Base-by-base conservation (phyloP, 2,113 vertebrate genomes). In the Paratilapia polleni region DNA sequence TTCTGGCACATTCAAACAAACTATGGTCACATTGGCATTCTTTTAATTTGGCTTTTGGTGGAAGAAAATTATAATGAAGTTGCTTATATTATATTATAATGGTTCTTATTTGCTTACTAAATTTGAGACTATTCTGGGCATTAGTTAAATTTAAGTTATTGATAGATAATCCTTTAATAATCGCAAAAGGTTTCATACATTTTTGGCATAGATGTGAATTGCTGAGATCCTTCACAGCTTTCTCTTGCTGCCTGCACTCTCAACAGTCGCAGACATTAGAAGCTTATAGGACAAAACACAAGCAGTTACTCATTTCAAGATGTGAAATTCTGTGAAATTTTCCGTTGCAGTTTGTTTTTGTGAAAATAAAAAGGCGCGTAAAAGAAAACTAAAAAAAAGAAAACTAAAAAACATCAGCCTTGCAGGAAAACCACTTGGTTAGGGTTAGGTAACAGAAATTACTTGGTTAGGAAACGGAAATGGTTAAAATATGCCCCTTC, bases 21-120 rank as follows among this genome's bases (percentile, higher is more conserved):
- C 10, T 43, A 36, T 77, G 38, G 9, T 57, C 52, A 61, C 5
- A 14, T 3, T 15, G 0, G 47, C 0, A 4, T 24, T 57, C 4
- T 22, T 28, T 28, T 31, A 34, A 63, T 49, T 38, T 63, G 24
- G 24, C 9, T 13, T 63, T 47, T 59, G 17, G 26, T 47, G 24
- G 14, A 76, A 49, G 41, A 68, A 70, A 70, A 0, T 28, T 3
- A 28, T 49, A 26, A 12, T 68, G 26, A 49, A 28, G 0, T 49
- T 28, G 3, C 10, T 49, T 28, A 28, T 43, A 13, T 36, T 3
- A 3, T 13, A 43, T 11, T 43, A 43, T 13, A 43, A 13, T 43
- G 41, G 12, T 43, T 43, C 12, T 49, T 28, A 70, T 4, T 1
- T 28, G 22, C 41, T 70, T 52, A 52, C 49, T 6, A 19, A 13